Conservation (phyloP, 2,113 vertebrate species). For the human (Homo sapiens) region GRCh38 chr1:2350501-2351000, state of each 20-base stretch:
- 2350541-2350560: no score
- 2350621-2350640: neutral
- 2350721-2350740: neutral
- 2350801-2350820: neutral
- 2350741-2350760: neutral
- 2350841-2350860: neutral
- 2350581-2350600: neutral
- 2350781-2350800: neutral
- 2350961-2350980: neutral
- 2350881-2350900: neutral
- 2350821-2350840: neutral
- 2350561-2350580: neutral
- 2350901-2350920: neutral
- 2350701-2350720: neutral
- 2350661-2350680: no score
- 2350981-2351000: neutral
- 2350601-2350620: neutral
- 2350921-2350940: neutral
- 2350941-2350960: neutral
- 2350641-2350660: neutral
- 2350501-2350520: neutral
- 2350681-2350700: neutral
- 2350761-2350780: neutral
- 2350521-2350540: no score
- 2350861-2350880: fast-evolving